These are phyloP conservation scores for Drosophila athabasca DNA, from an alignment of 1,140 invertebrate genomes.

Conservation along the genomic window DNA sequence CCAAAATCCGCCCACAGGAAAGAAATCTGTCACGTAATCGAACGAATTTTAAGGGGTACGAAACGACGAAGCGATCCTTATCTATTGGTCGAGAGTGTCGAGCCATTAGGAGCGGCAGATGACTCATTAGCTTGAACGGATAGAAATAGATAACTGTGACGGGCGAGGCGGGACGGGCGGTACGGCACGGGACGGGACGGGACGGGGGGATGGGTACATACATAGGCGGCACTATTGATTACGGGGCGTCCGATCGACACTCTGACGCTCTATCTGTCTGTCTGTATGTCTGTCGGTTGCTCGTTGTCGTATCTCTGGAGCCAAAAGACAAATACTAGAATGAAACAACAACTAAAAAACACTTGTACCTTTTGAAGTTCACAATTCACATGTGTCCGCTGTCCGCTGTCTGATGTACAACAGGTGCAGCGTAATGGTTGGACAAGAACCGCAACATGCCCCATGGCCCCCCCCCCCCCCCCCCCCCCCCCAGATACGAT, in stretches of 20 bases:
- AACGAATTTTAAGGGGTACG: no score
- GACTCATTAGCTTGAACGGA: neutral
- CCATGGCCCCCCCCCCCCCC: no score
- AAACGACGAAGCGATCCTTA: no score
- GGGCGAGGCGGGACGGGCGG: no score
- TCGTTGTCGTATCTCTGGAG: slow-evolving; percentile 22
- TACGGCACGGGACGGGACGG: no score
- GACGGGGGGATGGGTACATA: neutral
- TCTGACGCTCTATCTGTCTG: no score
- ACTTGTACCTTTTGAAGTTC: slow-evolving; percentile 70
- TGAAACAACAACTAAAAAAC: slow-evolving; percentile 23
- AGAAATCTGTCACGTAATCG: no score
- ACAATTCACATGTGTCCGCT: slow-evolving; percentile 47
- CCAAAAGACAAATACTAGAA: slow-evolving; percentile 30
- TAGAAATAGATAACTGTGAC: neutral
- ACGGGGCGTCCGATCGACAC: slow-evolving; percentile 4
- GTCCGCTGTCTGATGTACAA: slow-evolving; percentile 20
- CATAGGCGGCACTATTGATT: slow-evolving; percentile 42
- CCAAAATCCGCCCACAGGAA: slow-evolving; percentile 2
- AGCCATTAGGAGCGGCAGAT: no score
- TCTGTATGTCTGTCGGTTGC: no score
- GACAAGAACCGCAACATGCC: slow-evolving; percentile 24
- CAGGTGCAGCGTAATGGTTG: slow-evolving; percentile 63
- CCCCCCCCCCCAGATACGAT: no score
- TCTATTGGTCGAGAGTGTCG: no score